Percentiles rank a stretch among this genome's conserved stretches.
Evolutionary conservation across 2,113 vertebrate species (phyloP).

Genomic region (Progne subis): DNA sequence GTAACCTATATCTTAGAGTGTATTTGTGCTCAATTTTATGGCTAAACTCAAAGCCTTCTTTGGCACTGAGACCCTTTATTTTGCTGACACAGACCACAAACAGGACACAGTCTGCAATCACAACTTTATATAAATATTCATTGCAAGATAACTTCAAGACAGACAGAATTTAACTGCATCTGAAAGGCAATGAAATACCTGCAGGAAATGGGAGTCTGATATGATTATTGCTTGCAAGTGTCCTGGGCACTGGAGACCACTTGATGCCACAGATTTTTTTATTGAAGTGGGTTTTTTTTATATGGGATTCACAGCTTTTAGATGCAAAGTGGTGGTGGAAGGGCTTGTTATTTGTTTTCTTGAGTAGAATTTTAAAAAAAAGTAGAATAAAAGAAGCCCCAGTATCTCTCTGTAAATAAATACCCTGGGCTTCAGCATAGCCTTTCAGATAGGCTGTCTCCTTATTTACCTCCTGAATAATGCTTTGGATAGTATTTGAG

Average conservation of each 20-base stretch:
- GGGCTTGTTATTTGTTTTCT: background rate
- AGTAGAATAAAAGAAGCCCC: background rate
- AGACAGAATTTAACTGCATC: background rate
- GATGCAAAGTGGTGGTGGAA: background rate
- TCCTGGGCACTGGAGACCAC: background rate
- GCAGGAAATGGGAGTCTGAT: background rate
- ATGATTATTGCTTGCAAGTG: background rate
- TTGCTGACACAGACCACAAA: background rate
- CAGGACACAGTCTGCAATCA: background rate
- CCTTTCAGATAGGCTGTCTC: background rate
- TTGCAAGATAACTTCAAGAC: background rate
- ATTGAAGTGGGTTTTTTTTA: background rate
- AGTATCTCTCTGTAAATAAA: background rate
- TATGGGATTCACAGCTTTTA: background rate
- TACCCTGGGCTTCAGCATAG: background rate
- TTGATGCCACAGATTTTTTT: background rate
- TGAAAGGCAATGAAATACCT: background rate
- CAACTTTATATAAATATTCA: background rate
- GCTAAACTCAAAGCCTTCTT: background rate
- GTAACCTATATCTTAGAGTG: background rate
- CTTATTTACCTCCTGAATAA: background rate
- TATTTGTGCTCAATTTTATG: background rate
- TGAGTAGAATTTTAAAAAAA: background rate
- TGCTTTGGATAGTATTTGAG: background rate
- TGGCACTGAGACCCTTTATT: background rate